Conservation (phyloP, 2,797 vertebrate genomes). For the Tenualosa ilisha region DNA sequence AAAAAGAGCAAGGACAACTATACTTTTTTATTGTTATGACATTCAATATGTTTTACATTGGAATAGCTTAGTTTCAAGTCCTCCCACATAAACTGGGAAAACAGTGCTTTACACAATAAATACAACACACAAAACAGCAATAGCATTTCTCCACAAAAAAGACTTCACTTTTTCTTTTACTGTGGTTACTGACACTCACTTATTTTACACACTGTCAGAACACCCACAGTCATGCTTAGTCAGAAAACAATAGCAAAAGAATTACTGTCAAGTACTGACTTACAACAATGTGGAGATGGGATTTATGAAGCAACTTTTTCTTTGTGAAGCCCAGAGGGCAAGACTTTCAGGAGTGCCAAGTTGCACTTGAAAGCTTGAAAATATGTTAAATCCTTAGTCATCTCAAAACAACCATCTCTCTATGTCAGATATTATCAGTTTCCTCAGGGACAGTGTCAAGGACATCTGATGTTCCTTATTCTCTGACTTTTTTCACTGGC, state of each 20-base stretch:
- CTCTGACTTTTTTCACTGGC: neutral
- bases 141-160: slow-evolving; percentile 52
- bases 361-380: neutral
- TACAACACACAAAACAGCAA: slow-evolving; percentile 56
- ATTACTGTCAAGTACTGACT: slow-evolving; percentile 17
- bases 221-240: slow-evolving; percentile 19
- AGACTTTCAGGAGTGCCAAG: neutral
- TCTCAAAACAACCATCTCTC: neutral
- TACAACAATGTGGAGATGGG: neutral
- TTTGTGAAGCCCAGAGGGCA: neutral
- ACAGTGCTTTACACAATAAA: slow-evolving; percentile 49
- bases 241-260: neutral
- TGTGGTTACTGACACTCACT: slow-evolving; percentile 27
- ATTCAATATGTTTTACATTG: slow-evolving; percentile 61
- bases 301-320: neutral
- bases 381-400: neutral
- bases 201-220: neutral
- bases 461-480: neutral
- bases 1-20: slow-evolving; percentile 9
- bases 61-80: slow-evolving; percentile 58
- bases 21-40: slow-evolving; percentile 52
- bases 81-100: slow-evolving; percentile 54
- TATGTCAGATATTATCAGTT: neutral
- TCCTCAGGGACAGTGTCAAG: neutral
- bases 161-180: slow-evolving; percentile 36